A percentile compares a stretch with the other conserved stretches of the same genome.
Evolutionary conservation across 2,888 invertebrate genomes (phyloP).

Genomic region (Pristionchus maxplancki): DNA sequence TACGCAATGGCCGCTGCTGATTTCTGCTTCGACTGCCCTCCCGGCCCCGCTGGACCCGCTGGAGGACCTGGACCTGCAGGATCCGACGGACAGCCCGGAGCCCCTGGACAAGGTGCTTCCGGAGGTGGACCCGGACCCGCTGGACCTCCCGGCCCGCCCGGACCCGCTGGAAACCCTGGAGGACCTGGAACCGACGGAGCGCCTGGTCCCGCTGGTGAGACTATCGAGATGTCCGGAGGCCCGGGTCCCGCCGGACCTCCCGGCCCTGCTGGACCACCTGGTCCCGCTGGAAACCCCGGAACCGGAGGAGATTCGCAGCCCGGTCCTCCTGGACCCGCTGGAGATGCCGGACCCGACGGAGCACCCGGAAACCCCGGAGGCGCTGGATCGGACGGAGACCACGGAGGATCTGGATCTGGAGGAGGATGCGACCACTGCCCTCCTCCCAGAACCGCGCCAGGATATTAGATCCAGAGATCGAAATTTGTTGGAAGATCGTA

Average conservation of each 20-base stretch:
- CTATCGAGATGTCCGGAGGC: constrained; percentile 57
- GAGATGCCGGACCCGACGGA: constrained; percentile 68
- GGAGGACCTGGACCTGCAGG: constrained; percentile 70
- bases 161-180: constrained; percentile 67
- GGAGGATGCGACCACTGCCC: constrained; percentile 72
- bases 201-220: constrained; percentile 67
- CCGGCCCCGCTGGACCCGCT: constrained; percentile 67
- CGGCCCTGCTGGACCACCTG: constrained; percentile 67
- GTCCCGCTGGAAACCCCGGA: constrained; percentile 63
- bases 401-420: constrained; percentile 61
- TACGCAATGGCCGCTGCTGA: constrained; percentile 59
- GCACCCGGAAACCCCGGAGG: constrained; percentile 66
- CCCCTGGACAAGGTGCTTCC: constrained; percentile 80
- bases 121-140: constrained; percentile 61
- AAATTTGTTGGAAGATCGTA: too few species aligned
- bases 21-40: constrained; percentile 71
- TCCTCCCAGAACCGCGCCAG: constrained; percentile 71
- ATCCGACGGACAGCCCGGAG: constrained; percentile 67
- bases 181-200: constrained; percentile 63
- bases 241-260: constrained; percentile 65
- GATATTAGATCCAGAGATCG: constrained; percentile 60
- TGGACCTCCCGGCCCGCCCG: constrained; percentile 68
- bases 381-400: constrained; percentile 62
- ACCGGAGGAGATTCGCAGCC: constrained; percentile 55
- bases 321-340: constrained; percentile 68